These are phyloP conservation scores for Drosophila aldrichi DNA, from an alignment of 2,888 invertebrate genomes.

Conservation along the genomic window DNA sequence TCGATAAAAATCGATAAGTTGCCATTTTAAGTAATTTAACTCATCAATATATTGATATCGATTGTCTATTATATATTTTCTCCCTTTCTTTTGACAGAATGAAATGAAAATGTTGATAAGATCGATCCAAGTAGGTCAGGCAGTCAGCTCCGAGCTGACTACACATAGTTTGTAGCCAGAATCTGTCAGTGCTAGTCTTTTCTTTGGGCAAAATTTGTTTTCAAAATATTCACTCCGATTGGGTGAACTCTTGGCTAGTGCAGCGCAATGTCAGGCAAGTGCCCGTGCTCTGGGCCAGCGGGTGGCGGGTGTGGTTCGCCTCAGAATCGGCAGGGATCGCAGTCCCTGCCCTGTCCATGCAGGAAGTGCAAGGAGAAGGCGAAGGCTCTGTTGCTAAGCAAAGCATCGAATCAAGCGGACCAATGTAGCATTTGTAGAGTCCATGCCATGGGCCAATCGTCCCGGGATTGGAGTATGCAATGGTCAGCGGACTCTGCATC, in stretches of 20 bases:
- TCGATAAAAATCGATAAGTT: constrained; percentile 2
- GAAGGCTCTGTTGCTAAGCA: neutral
- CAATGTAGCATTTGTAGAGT: neutral
- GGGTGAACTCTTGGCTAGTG: constrained; percentile 5
- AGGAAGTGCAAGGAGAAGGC: constrained; percentile 50
- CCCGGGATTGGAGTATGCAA: neutral
- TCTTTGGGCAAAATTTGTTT: constrained; percentile 24
- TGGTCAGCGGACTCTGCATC: neutral
- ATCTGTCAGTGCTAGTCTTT: constrained; percentile 18
- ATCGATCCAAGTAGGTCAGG: constrained; percentile 19
- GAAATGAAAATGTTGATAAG: neutral
- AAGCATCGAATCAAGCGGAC: neutral
- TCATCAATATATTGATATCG: neutral
- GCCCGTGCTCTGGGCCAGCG: constrained; percentile 22
- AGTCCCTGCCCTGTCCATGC: constrained; percentile 55
- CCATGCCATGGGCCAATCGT: neutral
- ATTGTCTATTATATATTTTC: neutral
- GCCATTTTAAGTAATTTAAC: neutral
- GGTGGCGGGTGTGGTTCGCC: neutral
- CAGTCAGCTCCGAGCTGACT: neutral
- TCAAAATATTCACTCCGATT: neutral
- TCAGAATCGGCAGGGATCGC: neutral
- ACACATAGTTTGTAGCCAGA: neutral
- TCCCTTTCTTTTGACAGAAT: neutral
- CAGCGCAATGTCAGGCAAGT: constrained; percentile 34